Evolutionary conservation across 2,888 invertebrate species (phyloP), one percentile per base, ranked within the genome.

Genomic region (Tipula confusa): DNA sequence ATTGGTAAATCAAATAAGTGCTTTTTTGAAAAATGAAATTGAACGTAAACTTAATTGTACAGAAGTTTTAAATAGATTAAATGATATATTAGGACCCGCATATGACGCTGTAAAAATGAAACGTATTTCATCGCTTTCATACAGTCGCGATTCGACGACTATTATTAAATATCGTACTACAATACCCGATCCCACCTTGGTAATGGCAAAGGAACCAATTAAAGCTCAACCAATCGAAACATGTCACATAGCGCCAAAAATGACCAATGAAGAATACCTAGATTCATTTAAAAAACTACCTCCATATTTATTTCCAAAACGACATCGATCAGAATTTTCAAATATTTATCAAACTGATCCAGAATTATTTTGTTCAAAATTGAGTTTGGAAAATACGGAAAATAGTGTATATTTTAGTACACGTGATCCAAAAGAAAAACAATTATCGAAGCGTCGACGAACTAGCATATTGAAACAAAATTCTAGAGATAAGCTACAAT

Each of bases 81-180:
- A 80, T 80, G n/a, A 1, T 1, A 9, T 29, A 4, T 80, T 80
- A 9, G 29, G 29, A 7, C 31, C 80, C 7, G 80, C 80, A 29
- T 80, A 29, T 29, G 31, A 80, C 2, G 31, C 80, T 7, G 31
- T 80, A 7, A 11, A 9, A 29, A 29, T 31, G n/a, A 80, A 80
- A 80, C 80, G 80, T 15, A 80, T 80, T 80, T 80, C 80, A 80
- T 13, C 29, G n/a, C 80, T 80, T 1, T 80, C 80, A 6, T 80
- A 80, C 11, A 29, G 7, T 15, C 29, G n/a, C 29, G 80, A 80
- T 31, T 80, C 80, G 4, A n/a, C 29, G 29, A 31, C 29, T 6
- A 29, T 80, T 6, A 0, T 80, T 2, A 80, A 3, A 80, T n/a
- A 15, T 29, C 29, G 29, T 2, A 24, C 0, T 4, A 0, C 24